Conservation (phyloP, 2,888 invertebrate species). For the Tipula lateralis region DNA sequence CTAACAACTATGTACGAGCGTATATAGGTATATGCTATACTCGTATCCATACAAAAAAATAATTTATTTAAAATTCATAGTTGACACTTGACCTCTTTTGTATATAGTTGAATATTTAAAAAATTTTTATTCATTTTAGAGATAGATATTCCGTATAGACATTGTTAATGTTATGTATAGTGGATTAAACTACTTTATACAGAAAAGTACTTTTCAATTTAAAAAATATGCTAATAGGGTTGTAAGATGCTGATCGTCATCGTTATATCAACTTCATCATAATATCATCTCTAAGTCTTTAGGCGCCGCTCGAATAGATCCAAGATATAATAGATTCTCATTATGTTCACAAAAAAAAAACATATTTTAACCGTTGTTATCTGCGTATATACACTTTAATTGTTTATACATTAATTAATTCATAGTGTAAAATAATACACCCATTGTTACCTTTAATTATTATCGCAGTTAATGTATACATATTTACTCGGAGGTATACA, state of each 20-base stretch:
- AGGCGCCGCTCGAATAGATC: neutral
- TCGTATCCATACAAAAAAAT: neutral
- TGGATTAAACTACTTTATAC: neutral
- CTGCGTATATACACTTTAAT: neutral
- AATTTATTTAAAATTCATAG: neutral
- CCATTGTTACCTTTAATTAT: conserved; percentile 1
- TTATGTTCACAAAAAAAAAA: neutral
- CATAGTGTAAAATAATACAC: neutral
- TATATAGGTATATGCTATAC: too few species aligned
- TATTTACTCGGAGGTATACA: neutral
- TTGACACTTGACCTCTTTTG: neutral
- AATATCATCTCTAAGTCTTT: neutral
- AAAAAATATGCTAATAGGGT: neutral
- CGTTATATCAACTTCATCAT: neutral
- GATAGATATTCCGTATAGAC: neutral
- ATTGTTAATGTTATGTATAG: neutral
- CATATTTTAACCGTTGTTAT: neutral
- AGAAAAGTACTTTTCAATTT: neutral
- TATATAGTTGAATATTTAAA: neutral
- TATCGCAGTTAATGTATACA: neutral
- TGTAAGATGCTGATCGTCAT: neutral
- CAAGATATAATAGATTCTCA: neutral
- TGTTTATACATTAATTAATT: neutral
- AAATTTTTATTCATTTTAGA: neutral
- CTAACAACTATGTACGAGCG: neutral